Conservation (phyloP, 2,113 vertebrate genomes). For the Amphiprion percula region DNA sequence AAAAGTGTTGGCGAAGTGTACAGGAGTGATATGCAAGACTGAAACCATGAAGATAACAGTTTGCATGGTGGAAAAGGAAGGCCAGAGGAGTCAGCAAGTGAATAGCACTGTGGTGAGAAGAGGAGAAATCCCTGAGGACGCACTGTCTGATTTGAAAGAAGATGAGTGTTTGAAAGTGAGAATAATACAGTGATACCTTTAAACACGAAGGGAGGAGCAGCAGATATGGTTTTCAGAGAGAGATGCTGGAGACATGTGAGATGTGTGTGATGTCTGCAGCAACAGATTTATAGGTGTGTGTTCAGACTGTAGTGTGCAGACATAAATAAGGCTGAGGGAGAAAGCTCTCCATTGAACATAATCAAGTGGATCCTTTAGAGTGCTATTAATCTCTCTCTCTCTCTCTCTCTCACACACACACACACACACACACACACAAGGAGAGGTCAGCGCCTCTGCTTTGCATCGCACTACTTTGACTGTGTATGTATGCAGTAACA, state of each 20-base stretch:
- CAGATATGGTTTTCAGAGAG: constrained; percentile 13
- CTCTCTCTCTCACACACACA: constrained; percentile 7
- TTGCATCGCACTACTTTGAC: background rate
- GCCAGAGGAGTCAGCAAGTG: background rate
- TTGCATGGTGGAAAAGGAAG: background rate
- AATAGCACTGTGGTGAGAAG: background rate
- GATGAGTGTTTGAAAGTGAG: constrained; percentile 3
- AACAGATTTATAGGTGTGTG: constrained; percentile 76
- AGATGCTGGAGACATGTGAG: constrained; percentile 13
- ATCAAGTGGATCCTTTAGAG: constrained; percentile 77
- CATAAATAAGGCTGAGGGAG: constrained; percentile 79
- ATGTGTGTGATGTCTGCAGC: constrained; percentile 56
- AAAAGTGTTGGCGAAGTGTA: background rate
- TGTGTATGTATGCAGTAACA: constrained; percentile 14
- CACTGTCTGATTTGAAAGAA: constrained; percentile 19
- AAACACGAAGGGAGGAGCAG: constrained; percentile 9
- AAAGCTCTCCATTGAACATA: constrained; percentile 81
- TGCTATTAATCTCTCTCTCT: constrained; percentile 50
- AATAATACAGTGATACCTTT: constrained; percentile 24
- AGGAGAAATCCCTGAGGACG: background rate
- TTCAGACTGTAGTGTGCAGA: constrained; percentile 63
- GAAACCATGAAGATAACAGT: constrained; percentile 2
- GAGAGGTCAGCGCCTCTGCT: constrained; percentile 13
- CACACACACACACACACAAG: background rate
- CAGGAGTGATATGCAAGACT: constrained; percentile 6